Base-by-base conservation (phyloP, 2,888 invertebrate species). In the Tetrapedia diversipes region DNA sequence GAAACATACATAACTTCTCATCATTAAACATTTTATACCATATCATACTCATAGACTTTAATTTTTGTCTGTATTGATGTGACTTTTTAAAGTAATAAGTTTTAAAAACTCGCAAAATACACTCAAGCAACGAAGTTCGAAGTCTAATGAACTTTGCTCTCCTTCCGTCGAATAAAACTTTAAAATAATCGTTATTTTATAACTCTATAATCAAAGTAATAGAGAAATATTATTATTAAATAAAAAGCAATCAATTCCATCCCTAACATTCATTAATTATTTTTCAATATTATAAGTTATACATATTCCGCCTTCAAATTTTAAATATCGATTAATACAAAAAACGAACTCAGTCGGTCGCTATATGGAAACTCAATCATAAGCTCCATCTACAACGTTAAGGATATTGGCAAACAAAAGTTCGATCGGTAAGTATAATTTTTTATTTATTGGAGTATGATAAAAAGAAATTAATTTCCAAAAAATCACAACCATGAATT, bases 101-200 rank as follows among this genome's bases (percentile, higher is more conserved):
- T 88, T 86, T 81, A 83, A 76, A 67, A 83, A 86, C 86, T 89
- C 68, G 86, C 85, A 84, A 79, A 72, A 66, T 85, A 82, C 86
- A 87, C 83, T 67, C 22, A 34, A 37, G n/a, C 49, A 54, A 57
- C 19, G 37, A 65, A 57, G 49, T 54, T 41, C 19, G 47, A 68
- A 65, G 51, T 29, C 60, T 60, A 34, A 54, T 10, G 60, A 67
- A 32, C 6, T 10, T 59, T 34, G 34, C 29, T 8, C 3, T 39
- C 22, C 22, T 10, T 10, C 22, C 16, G 49, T 32, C 41, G 66
- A 45, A 53, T 32, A n/a, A n/a, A n/a, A 32, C 51, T 64, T 76
- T 24, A 66, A 72, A 68, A 34, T 68, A 65, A 59, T 53, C 39
- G 34, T 45, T 77, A 59, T 27, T 37, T 60, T 63, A 51, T 63